Evolutionary conservation across 2,113 vertebrate species (phyloP).

Genomic region (Monarcha castaneiventris): DNA sequence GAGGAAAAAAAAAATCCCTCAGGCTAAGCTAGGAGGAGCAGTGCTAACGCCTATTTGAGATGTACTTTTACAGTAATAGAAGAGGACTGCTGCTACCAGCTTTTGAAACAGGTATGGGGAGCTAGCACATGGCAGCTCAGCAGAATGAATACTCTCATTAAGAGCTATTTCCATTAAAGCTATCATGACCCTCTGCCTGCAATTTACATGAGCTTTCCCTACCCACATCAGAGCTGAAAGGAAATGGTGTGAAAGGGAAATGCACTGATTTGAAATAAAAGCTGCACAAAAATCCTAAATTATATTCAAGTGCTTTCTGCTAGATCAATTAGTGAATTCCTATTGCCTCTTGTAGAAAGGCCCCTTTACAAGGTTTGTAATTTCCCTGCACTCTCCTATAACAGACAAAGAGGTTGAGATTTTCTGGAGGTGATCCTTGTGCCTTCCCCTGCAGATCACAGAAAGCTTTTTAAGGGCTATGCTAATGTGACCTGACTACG

Average conservation of each 20-base stretch:
- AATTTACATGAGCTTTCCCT: constrained; percentile 48
- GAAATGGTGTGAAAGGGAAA: constrained; percentile 28
- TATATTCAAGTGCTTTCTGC: not conserved
- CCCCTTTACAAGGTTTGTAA: not conserved
- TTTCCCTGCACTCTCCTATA: not conserved
- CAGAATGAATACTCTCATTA: constrained; percentile 42
- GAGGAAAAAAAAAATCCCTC: not conserved
- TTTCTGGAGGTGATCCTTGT: constrained; percentile 14
- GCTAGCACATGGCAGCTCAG: not conserved
- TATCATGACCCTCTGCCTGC: constrained; percentile 38
- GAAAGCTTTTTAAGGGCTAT: not conserved
- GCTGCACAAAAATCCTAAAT: not conserved
- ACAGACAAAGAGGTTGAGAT: not conserved
- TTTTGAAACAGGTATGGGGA: constrained; percentile 24
- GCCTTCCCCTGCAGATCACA: not conserved
- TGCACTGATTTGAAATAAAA: not conserved
- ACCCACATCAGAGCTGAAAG: constrained; percentile 17
- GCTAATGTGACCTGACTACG: not conserved
- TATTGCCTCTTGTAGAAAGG: not conserved
- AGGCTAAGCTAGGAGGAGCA: not conserved
- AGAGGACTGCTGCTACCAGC: not conserved
- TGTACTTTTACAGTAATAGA: not conserved
- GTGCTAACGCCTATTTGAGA: not conserved
- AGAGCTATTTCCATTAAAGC: constrained; percentile 48
- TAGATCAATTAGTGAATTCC: not conserved